These are phyloP conservation scores for Drosophila borealis DNA, from an alignment of 2,888 invertebrate species.

Conservation along the genomic window DNA sequence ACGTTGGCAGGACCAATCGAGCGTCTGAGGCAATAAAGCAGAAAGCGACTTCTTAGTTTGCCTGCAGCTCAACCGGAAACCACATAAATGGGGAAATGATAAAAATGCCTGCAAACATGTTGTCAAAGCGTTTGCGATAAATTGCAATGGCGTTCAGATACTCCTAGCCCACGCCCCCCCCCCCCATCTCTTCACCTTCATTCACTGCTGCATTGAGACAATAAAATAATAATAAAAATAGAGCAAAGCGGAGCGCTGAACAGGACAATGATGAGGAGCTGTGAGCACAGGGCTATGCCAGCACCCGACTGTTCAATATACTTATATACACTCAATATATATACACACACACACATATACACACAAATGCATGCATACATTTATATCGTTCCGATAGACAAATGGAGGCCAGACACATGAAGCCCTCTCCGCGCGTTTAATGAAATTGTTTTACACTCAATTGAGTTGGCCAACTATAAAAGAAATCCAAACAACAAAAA, in stretches of 20 bases:
- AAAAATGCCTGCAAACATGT: slow-evolving; percentile 79
- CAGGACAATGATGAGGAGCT: slow-evolving; percentile 46
- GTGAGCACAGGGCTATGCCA: slow-evolving; percentile 20
- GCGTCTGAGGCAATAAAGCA: slow-evolving; percentile 67
- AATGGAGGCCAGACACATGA: slow-evolving; percentile 21
- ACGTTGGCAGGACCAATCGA: slow-evolving; percentile 12
- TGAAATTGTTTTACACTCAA: slow-evolving; percentile 83
- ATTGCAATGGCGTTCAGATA: slow-evolving; percentile 72
- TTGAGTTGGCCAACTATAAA: slow-evolving; percentile 77
- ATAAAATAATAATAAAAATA: slow-evolving; percentile 79
- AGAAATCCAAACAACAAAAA: slow-evolving; percentile 31
- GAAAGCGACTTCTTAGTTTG: slow-evolving; percentile 75
- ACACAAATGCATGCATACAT: not conserved
- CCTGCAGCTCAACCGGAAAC: slow-evolving; percentile 76
- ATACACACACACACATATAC: slow-evolving; percentile 1
- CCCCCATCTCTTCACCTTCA: not conserved
- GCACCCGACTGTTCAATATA: slow-evolving; percentile 45
- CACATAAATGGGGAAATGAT: slow-evolving; percentile 81
- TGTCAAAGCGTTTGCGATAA: slow-evolving; percentile 75
- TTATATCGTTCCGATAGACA: slow-evolving; percentile 10
- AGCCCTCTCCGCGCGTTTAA: slow-evolving; percentile 56
- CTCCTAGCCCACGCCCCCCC: slow-evolving; percentile 7
- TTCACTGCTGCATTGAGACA: slow-evolving; percentile 58
- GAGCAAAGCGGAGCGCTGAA: slow-evolving; percentile 48
- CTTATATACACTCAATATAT: slow-evolving; percentile 5